These are phyloP conservation scores for Strongylocentrotus purpuratus DNA, from an alignment of 35 echinoderm and acorn worm genomes.

Conservation along the genomic window DNA sequence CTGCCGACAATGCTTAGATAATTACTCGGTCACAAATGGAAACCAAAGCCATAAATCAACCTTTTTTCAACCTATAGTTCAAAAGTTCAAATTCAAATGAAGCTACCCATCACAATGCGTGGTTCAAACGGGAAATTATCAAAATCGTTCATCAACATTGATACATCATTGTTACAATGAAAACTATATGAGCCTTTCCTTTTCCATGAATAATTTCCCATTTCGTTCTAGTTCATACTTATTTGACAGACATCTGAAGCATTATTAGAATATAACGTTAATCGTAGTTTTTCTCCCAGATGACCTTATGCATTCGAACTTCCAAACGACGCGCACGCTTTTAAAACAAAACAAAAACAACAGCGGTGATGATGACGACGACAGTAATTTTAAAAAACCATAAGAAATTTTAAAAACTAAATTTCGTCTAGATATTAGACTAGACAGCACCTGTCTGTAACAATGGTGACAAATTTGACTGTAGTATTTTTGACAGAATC, in stretches of 20 bases:
- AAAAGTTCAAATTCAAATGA: neutral
- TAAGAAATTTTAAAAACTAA: neutral
- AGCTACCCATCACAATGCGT: neutral
- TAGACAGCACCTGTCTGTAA: neutral
- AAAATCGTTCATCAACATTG: neutral
- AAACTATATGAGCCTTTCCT: neutral
- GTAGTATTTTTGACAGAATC: neutral
- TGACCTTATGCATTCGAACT: too few relatives aligned
- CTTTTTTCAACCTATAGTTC: neutral
- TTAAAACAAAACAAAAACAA: too few relatives aligned
- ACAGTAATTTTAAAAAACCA: too few relatives aligned
- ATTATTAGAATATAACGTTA: too few relatives aligned
- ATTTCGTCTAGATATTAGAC: neutral
- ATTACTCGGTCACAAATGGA: neutral
- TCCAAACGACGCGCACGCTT: too few relatives aligned
- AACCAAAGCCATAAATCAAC: neutral
- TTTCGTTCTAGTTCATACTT: neutral
- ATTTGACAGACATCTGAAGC: neutral
- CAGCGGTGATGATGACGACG: too few relatives aligned
- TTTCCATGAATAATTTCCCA: neutral
- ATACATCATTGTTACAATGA: neutral
- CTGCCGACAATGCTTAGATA: neutral
- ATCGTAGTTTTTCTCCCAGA: too few relatives aligned
- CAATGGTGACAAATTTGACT: neutral
- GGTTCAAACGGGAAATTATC: neutral